phyloP scores from a whole-genome alignment of 2,113 vertebrate genomes.

The Periophthalmodon schlosseri region DNA sequence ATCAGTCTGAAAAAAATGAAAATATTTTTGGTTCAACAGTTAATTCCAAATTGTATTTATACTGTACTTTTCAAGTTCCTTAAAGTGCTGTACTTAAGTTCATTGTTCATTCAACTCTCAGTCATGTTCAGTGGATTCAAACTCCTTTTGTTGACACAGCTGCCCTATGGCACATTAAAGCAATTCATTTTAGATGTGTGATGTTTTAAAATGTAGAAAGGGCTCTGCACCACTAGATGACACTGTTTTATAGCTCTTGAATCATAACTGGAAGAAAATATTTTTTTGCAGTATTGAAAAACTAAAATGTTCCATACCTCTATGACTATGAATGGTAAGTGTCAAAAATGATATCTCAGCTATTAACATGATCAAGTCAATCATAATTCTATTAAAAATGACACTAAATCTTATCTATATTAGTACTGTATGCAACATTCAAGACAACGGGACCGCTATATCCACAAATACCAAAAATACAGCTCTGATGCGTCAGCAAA shows the following conservation, averaged over 20 bases:
- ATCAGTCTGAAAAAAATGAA: too few species aligned
- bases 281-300: background rate
- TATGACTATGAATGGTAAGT: background rate
- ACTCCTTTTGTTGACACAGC: background rate
- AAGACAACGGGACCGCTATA: background rate
- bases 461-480: too few species aligned
- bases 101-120: background rate
- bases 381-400: background rate
- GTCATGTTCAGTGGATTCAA: background rate
- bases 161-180: background rate
- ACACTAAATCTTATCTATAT: background rate
- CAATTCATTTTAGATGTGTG: background rate
- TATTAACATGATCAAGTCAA: background rate
- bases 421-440: background rate
- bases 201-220: background rate
- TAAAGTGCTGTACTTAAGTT: background rate
- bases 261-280: background rate
- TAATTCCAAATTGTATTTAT: background rate
- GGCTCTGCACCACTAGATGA: background rate
- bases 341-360: background rate
- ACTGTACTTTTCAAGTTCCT: background rate
- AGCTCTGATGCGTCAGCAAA: background rate
- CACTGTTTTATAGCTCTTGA: background rate
- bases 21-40: too few species aligned
- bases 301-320: background rate